These are phyloP conservation scores for Darevskia mixta DNA, from an alignment of 2,797 vertebrate genomes.

Conservation along the genomic window DNA sequence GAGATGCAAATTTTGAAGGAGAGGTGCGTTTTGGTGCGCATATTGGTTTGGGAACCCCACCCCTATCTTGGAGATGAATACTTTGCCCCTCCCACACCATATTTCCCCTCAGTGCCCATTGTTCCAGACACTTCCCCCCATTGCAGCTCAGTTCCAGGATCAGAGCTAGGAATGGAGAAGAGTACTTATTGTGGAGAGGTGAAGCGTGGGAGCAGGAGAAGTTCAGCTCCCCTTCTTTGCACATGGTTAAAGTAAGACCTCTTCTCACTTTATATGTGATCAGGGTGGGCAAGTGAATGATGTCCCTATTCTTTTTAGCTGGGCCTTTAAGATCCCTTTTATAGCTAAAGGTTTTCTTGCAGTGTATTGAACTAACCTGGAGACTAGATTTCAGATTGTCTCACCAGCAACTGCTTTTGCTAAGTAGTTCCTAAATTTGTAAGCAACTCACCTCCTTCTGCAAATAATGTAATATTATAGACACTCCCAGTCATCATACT, in stretches of 20 bases:
- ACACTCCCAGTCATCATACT: not conserved
- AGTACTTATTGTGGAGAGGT: not conserved
- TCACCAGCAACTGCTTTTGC: not conserved
- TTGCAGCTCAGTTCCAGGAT: not conserved
- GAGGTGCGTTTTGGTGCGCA: too few relatives aligned
- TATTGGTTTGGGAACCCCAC: too few relatives aligned
- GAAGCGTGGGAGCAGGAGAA: not conserved
- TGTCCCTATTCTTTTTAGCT: not conserved
- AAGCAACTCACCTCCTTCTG: not conserved
- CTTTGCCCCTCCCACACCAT: not conserved
- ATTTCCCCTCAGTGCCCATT: not conserved
- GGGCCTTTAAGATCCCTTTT: not conserved
- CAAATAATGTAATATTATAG: not conserved
- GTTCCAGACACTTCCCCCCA: not conserved
- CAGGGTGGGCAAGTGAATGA: not conserved
- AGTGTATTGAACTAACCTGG: constrained; percentile 27
- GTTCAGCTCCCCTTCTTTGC: not conserved
- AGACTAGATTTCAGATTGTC: not conserved
- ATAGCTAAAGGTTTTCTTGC: not conserved
- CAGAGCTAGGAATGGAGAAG: not conserved
- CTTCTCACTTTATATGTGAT: not conserved
- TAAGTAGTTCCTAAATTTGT: not conserved
- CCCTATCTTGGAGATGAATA: too few relatives aligned
- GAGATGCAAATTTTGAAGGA: too few relatives aligned
- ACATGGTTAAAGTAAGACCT: not conserved